phyloP scores from a whole-genome alignment of 2,888 invertebrate species.

The Eudasyphora cyanicolor region DNA sequence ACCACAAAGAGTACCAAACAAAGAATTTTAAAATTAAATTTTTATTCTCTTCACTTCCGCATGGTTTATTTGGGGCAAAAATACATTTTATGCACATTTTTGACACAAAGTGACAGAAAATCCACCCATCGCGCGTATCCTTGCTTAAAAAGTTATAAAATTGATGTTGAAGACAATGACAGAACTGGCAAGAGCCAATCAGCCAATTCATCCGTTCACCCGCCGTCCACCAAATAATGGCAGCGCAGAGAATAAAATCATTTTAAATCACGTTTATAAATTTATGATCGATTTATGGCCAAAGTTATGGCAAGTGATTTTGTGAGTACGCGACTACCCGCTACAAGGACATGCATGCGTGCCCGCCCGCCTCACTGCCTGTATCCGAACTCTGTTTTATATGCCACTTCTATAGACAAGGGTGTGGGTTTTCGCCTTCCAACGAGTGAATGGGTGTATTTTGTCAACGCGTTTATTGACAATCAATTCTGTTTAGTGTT shows the following conservation, averaged over 20 bases:
- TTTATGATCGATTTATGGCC: conserved; percentile 52
- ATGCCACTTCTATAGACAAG: neutral
- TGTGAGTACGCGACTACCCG: neutral
- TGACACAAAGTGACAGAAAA: conserved; percentile 21
- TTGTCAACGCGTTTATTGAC: conserved; percentile 33
- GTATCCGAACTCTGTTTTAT: neutral
- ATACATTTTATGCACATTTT: conserved; percentile 21
- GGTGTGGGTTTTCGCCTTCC: too few relatives aligned
- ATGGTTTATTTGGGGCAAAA: neutral
- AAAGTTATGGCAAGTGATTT: conserved; percentile 29
- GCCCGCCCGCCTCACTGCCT: neutral
- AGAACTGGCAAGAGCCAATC: neutral
- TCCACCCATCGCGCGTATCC: conserved; percentile 4
- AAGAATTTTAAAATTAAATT: neutral
- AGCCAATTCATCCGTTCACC: neutral
- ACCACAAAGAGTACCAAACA: neutral
- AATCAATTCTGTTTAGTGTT: conserved; percentile 24
- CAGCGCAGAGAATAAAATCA: conserved; percentile 1
- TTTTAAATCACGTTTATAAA: conserved; percentile 44
- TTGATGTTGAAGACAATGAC: neutral
- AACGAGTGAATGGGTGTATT: neutral
- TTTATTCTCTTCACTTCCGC: neutral
- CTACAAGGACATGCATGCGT: too few relatives aligned
- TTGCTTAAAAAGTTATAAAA: conserved; percentile 14
- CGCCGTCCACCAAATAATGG: neutral